These are phyloP conservation scores for Ophioderma brevispina DNA, from an alignment of 35 echinoderm and acorn worm species.

Conservation along the genomic window DNA sequence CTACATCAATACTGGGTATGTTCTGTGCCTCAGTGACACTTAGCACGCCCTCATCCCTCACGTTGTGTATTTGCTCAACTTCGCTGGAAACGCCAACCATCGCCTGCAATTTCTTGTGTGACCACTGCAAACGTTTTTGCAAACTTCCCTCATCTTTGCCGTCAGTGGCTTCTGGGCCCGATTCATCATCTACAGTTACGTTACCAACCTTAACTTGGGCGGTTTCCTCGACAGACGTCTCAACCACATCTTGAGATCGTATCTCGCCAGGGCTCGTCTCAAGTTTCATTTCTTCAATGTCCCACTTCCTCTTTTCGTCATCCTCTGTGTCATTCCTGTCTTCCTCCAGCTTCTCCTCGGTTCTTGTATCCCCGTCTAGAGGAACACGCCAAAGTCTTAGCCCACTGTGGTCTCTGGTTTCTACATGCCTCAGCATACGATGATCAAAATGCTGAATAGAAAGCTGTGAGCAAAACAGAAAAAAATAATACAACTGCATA, in stretches of 20 bases:
- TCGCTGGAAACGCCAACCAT: too few species aligned
- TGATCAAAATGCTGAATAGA: slow-evolving; percentile 61
- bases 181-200: too few species aligned
- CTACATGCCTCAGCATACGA: slow-evolving; percentile 25
- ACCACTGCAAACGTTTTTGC: too few species aligned
- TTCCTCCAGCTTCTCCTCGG: not conserved
- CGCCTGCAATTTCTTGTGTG: too few species aligned
- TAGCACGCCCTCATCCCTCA: too few species aligned
- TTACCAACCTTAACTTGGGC: too few species aligned
- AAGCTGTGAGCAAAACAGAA: slow-evolving; percentile 17
- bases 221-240: not conserved
- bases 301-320: not conserved
- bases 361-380: not conserved
- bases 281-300: slow-evolving; percentile 1
- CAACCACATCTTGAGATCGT: not conserved
- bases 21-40: too few species aligned
- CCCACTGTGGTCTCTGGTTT: slow-evolving; percentile 43
- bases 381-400: not conserved
- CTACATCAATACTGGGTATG: too few species aligned
- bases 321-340: not conserved
- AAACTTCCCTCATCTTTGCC: too few species aligned
- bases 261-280: not conserved
- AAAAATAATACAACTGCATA: not conserved
- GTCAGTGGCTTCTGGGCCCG: too few species aligned
- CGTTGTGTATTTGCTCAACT: too few species aligned